Evolutionary conservation across 2,888 invertebrate species (phyloP).

Genomic region (Erebia ligea): DNA sequence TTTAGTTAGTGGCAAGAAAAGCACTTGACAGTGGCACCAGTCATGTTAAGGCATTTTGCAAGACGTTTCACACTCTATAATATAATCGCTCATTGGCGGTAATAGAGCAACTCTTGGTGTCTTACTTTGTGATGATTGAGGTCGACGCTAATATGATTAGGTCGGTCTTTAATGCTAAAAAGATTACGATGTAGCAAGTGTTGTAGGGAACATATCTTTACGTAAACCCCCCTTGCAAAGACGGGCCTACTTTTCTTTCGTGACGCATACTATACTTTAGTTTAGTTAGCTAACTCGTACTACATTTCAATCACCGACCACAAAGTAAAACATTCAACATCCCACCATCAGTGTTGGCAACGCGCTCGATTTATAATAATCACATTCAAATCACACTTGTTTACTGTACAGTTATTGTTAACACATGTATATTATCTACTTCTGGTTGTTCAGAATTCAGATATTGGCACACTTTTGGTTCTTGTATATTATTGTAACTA

Average conservation of each 20-base stretch:
- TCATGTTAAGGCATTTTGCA: background rate
- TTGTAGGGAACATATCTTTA: background rate
- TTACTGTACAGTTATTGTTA: background rate
- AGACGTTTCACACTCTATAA: background rate
- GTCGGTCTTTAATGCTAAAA: conserved; percentile 9
- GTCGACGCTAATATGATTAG: conserved; percentile 20
- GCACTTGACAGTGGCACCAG: background rate
- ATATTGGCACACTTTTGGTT: conserved; percentile 1
- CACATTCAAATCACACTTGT: background rate
- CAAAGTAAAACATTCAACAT: conserved; percentile 2
- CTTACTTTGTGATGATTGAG: conserved; percentile 28
- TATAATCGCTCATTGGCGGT: background rate
- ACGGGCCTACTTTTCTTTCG: no score
- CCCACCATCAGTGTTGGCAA: conserved; percentile 4
- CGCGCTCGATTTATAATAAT: background rate
- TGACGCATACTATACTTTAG: no score
- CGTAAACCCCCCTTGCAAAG: background rate
- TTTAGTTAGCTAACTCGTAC: background rate
- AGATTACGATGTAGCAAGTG: background rate
- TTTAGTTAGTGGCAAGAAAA: background rate
- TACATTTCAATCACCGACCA: background rate
- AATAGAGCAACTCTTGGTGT: conserved; percentile 36
- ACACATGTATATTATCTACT: background rate
- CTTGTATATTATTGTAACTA: background rate
- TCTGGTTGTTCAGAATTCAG: background rate